phyloP scores from a whole-genome alignment of 2,113 vertebrate genomes.

The Crotalus helleri region DNA sequence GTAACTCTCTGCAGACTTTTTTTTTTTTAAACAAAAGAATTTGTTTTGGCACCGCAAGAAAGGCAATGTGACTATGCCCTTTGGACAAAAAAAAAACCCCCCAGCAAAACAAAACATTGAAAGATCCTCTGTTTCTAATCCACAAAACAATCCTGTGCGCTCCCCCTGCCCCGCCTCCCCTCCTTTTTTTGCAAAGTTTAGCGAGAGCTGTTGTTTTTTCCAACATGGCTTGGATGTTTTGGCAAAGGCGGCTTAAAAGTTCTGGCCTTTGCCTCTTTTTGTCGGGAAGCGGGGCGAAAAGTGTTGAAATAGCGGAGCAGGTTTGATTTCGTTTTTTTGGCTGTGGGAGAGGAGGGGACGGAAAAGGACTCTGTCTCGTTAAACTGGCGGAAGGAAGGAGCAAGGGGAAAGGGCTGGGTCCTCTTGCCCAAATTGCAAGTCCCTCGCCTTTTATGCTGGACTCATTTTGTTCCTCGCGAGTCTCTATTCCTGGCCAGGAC shows the following conservation, averaged over 20 bases:
- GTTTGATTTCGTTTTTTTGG: background rate
- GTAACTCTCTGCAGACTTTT: background rate
- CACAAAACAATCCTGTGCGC: background rate
- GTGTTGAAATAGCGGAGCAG: constrained; percentile 29
- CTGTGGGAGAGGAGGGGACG: background rate
- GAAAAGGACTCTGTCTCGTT: constrained; percentile 1
- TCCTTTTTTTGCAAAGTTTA: background rate
- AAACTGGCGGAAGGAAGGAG: background rate
- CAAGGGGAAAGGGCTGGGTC: background rate
- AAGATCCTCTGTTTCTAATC: background rate
- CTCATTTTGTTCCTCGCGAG: constrained; percentile 28
- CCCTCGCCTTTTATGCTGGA: constrained; percentile 54
- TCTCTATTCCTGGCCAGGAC: constrained; percentile 49
- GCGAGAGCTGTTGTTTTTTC: background rate
- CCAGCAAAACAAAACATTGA: background rate
- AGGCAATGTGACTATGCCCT: background rate
- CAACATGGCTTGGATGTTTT: constrained; percentile 16
- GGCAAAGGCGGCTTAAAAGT: constrained; percentile 1
- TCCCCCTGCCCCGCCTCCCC: too few relatives aligned
- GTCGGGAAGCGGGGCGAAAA: background rate
- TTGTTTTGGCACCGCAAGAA: background rate
- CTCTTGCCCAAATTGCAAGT: constrained; percentile 24
- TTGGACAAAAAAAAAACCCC: background rate
- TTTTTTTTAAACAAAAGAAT: background rate
- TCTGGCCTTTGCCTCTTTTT: background rate